Percentiles rank a stretch among this genome's conserved stretches.
Evolutionary conservation across 2,113 vertebrate species (phyloP).

Genomic region (Xenopus laevis): DNA sequence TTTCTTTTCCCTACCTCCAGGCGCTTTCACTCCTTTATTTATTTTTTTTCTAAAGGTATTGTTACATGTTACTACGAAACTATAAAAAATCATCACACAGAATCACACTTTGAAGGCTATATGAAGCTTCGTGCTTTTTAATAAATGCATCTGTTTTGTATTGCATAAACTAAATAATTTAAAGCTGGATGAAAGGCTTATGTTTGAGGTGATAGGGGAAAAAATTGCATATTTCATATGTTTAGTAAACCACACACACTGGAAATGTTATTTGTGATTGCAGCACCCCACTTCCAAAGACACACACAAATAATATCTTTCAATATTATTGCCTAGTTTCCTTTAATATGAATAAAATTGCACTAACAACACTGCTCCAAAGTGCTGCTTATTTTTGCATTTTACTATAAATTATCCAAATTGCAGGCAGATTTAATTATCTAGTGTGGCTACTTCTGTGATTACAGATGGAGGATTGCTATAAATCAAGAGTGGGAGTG

Average conservation of each 20-base stretch:
- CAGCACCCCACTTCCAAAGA: not conserved
- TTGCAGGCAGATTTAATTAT: too few species aligned
- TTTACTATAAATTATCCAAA: too few species aligned
- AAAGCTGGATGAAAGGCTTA: conserved; percentile 8
- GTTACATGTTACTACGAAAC: conserved; percentile 9
- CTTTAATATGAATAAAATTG: too few species aligned
- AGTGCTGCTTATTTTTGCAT: too few species aligned
- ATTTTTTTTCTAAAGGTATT: conserved; percentile 20
- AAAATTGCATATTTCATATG: conserved; percentile 23
- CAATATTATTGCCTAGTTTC: too few species aligned
- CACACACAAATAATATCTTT: too few species aligned
- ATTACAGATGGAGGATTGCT: too few species aligned
- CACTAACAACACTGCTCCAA: too few species aligned
- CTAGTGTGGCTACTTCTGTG: too few species aligned
- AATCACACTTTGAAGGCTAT: conserved; percentile 22
- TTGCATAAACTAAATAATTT: conserved; percentile 31
- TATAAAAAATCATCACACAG: conserved; percentile 32
- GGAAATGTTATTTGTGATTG: conserved; percentile 1
- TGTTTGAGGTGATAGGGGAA: conserved; percentile 14
- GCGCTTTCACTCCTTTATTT: conserved; percentile 44
- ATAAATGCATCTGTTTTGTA: conserved; percentile 41
- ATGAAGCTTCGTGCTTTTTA: conserved; percentile 25
- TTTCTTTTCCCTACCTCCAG: conserved; percentile 55
- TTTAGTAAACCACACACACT: not conserved
- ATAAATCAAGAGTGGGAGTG: too few species aligned